Evolutionary conservation across 2,113 vertebrate genomes (phyloP).

Genomic region (Alexandromys fortis): DNA sequence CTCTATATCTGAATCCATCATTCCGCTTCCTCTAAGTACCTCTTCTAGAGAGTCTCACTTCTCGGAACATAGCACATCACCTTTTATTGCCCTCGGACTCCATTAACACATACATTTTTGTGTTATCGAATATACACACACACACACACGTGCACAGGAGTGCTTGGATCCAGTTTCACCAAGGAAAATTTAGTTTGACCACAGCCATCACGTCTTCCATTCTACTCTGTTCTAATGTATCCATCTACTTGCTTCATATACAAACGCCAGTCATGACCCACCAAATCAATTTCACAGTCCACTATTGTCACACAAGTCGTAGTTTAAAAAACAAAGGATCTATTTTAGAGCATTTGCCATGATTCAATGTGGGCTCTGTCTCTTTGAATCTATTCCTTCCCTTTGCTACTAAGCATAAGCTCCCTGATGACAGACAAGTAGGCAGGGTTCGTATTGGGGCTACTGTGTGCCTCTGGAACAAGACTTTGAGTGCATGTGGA

Average conservation of each 20-base stretch:
- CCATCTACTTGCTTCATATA: conserved; percentile 2
- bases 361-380: neutral
- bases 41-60: neutral
- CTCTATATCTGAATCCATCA: neutral
- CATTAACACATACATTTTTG: neutral
- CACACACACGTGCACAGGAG: accelerated
- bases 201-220: neutral
- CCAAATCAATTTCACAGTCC: conserved; percentile 25
- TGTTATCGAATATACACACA: neutral
- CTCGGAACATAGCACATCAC: neutral
- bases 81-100: neutral
- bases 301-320: neutral
- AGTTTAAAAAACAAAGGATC: conserved; percentile 15
- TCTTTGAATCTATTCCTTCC: neutral
- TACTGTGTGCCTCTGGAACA: accelerated
- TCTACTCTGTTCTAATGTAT: neutral
- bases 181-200: conserved; percentile 6
- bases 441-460: neutral
- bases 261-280: conserved; percentile 24
- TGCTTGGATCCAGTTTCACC: neutral
- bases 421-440: neutral
- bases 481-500: neutral
- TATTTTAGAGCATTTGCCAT: neutral
- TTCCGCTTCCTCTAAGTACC: neutral
- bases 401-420: neutral